These are phyloP conservation scores for Achlya flavicornis DNA, from an alignment of 2,888 invertebrate species.

Conservation along the genomic window DNA sequence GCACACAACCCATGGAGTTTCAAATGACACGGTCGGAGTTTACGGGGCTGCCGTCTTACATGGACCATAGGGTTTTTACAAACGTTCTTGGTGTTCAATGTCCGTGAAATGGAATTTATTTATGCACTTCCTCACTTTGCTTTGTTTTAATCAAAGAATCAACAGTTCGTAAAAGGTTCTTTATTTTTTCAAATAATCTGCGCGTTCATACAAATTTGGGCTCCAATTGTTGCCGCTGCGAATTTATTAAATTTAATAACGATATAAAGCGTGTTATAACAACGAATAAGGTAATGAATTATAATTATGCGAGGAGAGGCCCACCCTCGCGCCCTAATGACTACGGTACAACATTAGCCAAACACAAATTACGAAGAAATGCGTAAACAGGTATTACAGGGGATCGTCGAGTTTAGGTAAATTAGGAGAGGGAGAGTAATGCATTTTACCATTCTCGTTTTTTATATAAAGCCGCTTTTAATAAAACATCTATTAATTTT, in stretches of 20 bases:
- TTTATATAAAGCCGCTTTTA: conserved; percentile 28
- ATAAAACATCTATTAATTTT: neutral
- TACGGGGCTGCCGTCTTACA: conserved; percentile 27
- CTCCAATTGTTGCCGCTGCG: conserved; percentile 15
- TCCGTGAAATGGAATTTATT: conserved; percentile 42
- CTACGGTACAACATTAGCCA: conserved; percentile 74
- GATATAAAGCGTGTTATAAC: conserved; percentile 52
- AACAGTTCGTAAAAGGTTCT: conserved; percentile 13
- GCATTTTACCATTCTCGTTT: conserved; percentile 42
- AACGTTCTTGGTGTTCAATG: conserved; percentile 39
- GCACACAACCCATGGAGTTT: conserved; percentile 29
- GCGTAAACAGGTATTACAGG: conserved; percentile 76
- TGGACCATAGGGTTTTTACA: conserved; percentile 30
- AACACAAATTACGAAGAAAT: conserved; percentile 77
- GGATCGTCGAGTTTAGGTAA: conserved; percentile 62
- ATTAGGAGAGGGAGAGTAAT: conserved; percentile 56
- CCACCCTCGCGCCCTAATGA: conserved; percentile 68
- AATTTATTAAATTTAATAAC: conserved; percentile 36
- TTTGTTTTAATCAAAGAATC: conserved; percentile 13
- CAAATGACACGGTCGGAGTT: conserved; percentile 36
- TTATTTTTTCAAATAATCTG: conserved; percentile 22
- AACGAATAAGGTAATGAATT: conserved; percentile 71
- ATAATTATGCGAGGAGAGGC: conserved; percentile 67
- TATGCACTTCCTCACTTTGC: conserved; percentile 41
- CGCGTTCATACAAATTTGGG: conserved; percentile 22